Conservation (phyloP, 2,888 invertebrate genomes). For the Diadegma fenestrale region DNA sequence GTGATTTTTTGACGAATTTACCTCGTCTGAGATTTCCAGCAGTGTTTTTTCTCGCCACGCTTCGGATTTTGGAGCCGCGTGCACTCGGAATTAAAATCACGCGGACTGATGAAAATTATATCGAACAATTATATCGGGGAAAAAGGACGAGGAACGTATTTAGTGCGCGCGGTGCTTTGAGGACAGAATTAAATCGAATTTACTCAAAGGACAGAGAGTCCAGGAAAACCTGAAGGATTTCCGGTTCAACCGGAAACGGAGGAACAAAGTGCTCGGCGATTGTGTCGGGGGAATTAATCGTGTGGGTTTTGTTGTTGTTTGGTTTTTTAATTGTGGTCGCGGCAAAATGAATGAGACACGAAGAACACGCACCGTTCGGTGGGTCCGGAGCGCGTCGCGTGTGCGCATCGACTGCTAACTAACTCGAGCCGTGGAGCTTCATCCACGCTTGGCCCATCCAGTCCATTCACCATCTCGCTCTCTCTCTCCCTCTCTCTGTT, state of each 20-base stretch:
- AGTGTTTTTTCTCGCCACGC: conserved; percentile 58
- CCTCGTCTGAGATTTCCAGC: conserved; percentile 57
- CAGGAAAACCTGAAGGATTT: conserved; percentile 64
- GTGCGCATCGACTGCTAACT: conserved; percentile 85
- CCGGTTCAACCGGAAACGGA: conserved; percentile 51
- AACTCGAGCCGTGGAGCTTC: conserved; percentile 80
- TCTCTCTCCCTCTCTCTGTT: conserved; percentile 52
- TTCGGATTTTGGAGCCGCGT: conserved; percentile 35
- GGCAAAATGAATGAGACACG: conserved; percentile 33
- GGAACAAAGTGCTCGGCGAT: conserved; percentile 33
- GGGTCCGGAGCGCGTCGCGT: conserved; percentile 83
- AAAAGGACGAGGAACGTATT: not conserved
- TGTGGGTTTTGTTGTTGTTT: not conserved
- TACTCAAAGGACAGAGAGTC: not conserved
- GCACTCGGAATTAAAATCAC: conserved; percentile 53
- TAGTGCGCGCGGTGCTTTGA: too few species aligned
- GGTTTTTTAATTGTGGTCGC: conserved; percentile 17
- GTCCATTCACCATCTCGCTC: conserved; percentile 65
- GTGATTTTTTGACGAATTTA: conserved; percentile 43
- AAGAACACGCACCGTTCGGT: conserved; percentile 56
- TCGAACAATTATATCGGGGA: conserved; percentile 3
- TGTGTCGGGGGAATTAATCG: not conserved
- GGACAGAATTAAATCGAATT: not conserved
- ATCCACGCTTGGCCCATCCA: conserved; percentile 71
- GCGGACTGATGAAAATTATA: conserved; percentile 27